phyloP scores from a whole-genome alignment of 2,797 vertebrate species.

The Anolis apletophallus region DNA sequence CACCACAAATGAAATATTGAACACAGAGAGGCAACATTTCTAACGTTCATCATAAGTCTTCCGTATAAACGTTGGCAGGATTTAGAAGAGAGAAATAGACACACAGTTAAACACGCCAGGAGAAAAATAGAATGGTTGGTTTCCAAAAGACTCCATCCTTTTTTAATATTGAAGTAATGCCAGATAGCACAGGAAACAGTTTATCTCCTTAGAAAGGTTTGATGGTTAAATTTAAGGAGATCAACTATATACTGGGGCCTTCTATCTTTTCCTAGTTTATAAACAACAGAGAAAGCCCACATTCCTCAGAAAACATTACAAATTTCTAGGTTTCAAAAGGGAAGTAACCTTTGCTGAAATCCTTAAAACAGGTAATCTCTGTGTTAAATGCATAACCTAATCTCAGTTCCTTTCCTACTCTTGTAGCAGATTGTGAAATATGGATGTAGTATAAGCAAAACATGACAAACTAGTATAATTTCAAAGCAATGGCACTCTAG shows the following conservation, averaged over 20 bases:
- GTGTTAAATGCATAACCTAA: slow-evolving; percentile 12
- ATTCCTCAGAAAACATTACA: slow-evolving; percentile 5
- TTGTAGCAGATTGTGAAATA: not conserved
- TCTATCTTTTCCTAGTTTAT: not conserved
- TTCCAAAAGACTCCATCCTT: slow-evolving; percentile 30
- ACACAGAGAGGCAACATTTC: too few relatives aligned
- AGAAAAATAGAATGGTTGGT: not conserved
- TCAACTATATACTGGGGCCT: not conserved
- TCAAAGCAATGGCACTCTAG: not conserved
- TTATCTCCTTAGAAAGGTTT: slow-evolving; percentile 30
- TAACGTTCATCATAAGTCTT: not conserved
- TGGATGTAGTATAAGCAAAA: not conserved
- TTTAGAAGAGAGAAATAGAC: not conserved
- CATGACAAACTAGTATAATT: slow-evolving; percentile 17
- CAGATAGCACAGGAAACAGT: slow-evolving; percentile 11
- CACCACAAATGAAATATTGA: too few relatives aligned
- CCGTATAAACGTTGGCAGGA: not conserved
- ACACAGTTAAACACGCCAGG: slow-evolving; percentile 8
- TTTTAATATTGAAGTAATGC: slow-evolving; percentile 20
- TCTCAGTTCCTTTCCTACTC: slow-evolving; percentile 9
- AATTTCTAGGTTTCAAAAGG: slow-evolving; percentile 25
- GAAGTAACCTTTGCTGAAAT: not conserved
- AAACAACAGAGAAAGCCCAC: not conserved
- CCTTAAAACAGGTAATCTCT: not conserved
- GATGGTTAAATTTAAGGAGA: not conserved